Evolutionary conservation across 2,113 vertebrate species (phyloP).

Genomic region (Brienomyrus brachyistius): DNA sequence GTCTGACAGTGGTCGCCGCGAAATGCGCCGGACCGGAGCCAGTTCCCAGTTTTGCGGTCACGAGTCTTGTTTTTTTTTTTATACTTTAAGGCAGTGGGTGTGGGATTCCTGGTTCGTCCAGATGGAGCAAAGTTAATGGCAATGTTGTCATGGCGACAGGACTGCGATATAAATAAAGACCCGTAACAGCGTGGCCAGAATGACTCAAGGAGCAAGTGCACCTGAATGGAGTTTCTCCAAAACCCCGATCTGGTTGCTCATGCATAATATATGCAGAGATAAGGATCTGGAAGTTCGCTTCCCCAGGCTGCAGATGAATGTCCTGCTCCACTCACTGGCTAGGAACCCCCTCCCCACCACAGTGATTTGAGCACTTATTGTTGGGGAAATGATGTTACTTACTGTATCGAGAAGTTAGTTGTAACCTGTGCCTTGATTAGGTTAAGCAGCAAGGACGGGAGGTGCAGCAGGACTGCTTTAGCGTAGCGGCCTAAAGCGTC

Average conservation of each 20-base stretch:
- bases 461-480: background rate
- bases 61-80: background rate
- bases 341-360: conserved; percentile 29
- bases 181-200: background rate
- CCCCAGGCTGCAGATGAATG: background rate
- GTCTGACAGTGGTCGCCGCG: background rate
- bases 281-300: background rate
- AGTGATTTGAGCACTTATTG: conserved; percentile 41
- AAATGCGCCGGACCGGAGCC: background rate
- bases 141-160: background rate
- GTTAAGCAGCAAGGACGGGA: conserved; percentile 20
- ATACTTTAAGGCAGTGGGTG: background rate
- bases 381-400: conserved; percentile 42
- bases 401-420: conserved; percentile 42
- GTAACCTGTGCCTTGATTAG: conserved; percentile 47
- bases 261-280: conserved; percentile 6
- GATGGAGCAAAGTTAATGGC: background rate
- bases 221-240: background rate
- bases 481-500: conserved; percentile 23
- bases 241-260: background rate
- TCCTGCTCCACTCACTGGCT: background rate
- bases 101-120: background rate
- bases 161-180: background rate
- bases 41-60: background rate
- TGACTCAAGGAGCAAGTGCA: background rate